A percentile compares a stretch with the other conserved stretches of the same genome.
Evolutionary conservation across 2,113 vertebrate genomes (phyloP).

Genomic region (Sorex fumeus): DNA sequence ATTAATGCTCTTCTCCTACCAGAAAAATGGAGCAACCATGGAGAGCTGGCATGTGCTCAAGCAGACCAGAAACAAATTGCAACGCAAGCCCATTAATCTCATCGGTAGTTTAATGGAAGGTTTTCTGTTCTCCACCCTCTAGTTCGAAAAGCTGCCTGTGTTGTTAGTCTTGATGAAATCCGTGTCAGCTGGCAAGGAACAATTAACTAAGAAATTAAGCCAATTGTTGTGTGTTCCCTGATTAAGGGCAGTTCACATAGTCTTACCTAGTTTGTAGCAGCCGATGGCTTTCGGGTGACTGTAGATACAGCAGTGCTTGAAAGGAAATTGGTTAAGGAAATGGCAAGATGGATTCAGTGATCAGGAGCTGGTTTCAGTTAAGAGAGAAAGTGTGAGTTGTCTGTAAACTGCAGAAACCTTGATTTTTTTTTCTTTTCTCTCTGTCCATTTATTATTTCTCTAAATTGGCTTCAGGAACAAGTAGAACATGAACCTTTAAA

Average conservation of each 20-base stretch:
- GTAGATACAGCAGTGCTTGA: constrained; percentile 12
- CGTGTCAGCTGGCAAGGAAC: constrained; percentile 75
- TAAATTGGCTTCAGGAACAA: constrained; percentile 11
- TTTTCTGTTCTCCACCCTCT: constrained; percentile 60
- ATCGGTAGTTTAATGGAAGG: constrained; percentile 63
- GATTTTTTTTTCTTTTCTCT: background rate
- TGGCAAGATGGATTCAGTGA: background rate
- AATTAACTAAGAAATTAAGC: constrained; percentile 73
- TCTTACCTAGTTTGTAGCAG: background rate
- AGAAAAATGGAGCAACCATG: constrained; percentile 44
- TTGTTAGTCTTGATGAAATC: constrained; percentile 32
- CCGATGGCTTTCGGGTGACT: constrained; percentile 20
- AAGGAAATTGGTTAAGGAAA: background rate
- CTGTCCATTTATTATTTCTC: background rate
- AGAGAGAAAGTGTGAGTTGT: background rate
- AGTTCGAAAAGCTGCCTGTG: constrained; percentile 45
- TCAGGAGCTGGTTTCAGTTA: background rate
- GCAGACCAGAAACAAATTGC: constrained; percentile 69
- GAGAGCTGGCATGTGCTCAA: constrained; percentile 68
- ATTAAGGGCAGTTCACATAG: constrained; percentile 48
- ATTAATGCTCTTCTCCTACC: constrained; percentile 15
- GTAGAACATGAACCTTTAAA: background rate
- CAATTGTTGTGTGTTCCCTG: constrained; percentile 52
- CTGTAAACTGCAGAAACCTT: constrained; percentile 37
- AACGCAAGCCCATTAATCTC: constrained; percentile 66